phyloP scores from a whole-genome alignment of 2,113 vertebrate genomes.

The Nymphicus hollandicus region DNA sequence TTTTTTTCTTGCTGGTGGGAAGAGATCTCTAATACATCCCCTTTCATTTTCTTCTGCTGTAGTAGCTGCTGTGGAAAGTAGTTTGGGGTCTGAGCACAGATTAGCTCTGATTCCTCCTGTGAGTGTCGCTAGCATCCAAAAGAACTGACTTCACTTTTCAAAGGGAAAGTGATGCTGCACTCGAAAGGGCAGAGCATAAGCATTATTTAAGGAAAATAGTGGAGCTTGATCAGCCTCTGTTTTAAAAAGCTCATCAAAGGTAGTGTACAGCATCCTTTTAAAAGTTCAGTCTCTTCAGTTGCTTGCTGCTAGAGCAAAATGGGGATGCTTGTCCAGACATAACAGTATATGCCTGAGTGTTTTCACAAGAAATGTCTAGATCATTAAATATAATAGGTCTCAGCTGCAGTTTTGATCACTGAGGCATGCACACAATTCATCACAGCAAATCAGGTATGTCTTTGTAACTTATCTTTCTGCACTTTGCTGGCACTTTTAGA shows the following conservation, averaged over 20 bases:
- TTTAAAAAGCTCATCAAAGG: neutral
- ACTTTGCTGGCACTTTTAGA: slow-evolving; percentile 56
- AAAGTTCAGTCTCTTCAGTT: slow-evolving; percentile 7
- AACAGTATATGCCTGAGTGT: slow-evolving; percentile 68
- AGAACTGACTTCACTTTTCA: neutral
- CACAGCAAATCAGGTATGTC: slow-evolving; percentile 77
- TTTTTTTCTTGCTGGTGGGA: neutral
- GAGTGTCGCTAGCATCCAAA: slow-evolving; percentile 32
- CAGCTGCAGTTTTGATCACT: slow-evolving; percentile 79
- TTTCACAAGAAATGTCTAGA: slow-evolving; percentile 70
- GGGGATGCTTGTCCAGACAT: slow-evolving; percentile 50
- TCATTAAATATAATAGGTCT: slow-evolving; percentile 81
- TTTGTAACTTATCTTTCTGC: slow-evolving; percentile 65
- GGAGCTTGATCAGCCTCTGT: neutral
- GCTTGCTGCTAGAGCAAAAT: slow-evolving; percentile 8
- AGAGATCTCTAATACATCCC: neutral
- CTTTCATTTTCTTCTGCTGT: neutral
- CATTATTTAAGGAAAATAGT: neutral
- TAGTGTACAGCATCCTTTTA: neutral
- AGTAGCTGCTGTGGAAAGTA: neutral
- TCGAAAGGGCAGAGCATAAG: neutral
- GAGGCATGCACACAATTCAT: slow-evolving; percentile 78
- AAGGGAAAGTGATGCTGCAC: neutral
- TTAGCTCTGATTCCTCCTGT: neutral
- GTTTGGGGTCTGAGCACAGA: neutral